A percentile compares a stretch with the other conserved stretches of the same genome.
phyloP scores from a whole-genome alignment of 2,797 vertebrate genomes.

The Periparus ater region DNA sequence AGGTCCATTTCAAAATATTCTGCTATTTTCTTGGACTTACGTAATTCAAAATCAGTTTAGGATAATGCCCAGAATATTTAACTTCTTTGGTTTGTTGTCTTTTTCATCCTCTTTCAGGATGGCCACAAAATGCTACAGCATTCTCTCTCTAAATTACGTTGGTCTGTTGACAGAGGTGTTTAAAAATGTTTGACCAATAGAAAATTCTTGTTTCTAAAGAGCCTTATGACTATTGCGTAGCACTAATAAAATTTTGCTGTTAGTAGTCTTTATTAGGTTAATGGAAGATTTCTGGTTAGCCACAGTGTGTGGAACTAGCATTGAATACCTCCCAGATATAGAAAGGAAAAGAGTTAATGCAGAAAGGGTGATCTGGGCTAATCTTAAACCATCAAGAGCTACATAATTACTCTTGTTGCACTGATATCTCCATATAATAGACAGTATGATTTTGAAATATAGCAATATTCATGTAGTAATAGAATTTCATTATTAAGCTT shows the following conservation, averaged over 20 bases:
- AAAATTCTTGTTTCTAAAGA: conserved; percentile 13
- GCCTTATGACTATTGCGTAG: conserved; percentile 32
- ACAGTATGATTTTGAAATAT: conserved; percentile 4
- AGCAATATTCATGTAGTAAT: neutral
- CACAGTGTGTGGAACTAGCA: conserved; percentile 16
- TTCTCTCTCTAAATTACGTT: neutral
- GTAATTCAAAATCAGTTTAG: conserved; percentile 44
- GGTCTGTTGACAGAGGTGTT: conserved; percentile 13
- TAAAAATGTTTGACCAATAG: conserved; percentile 36
- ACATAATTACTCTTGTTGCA: conserved; percentile 8
- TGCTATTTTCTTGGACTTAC: neutral
- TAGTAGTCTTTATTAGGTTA: conserved; percentile 16
- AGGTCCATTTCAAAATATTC: conserved; percentile 29
- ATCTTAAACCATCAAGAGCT: conserved; percentile 27
- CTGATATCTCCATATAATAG: neutral
- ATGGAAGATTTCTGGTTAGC: conserved; percentile 45
- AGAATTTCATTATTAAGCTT: neutral
- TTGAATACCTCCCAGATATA: neutral
- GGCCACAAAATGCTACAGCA: neutral
- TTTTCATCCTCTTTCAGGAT: neutral
- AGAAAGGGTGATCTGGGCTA: neutral
- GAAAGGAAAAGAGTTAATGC: neutral
- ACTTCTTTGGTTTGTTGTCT: neutral
- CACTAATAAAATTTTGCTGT: neutral
- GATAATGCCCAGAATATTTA: neutral